These are phyloP conservation scores for Drosophila sechellia DNA, from an alignment of 1,140 invertebrate species.

Conservation along the genomic window DNA sequence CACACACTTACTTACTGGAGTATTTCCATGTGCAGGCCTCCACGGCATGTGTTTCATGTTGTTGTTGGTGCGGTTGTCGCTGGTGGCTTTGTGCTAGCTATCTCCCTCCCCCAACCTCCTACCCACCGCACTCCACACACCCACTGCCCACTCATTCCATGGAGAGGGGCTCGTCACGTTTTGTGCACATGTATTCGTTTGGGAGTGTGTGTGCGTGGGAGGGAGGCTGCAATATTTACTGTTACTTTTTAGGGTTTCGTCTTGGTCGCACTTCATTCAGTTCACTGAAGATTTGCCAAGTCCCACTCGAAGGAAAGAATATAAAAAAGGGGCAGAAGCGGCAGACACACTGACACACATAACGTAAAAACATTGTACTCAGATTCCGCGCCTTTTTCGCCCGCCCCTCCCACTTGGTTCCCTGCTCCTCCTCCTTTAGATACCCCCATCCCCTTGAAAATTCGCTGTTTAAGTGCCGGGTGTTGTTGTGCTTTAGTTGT, in stretches of 20 bases:
- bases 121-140: neutral
- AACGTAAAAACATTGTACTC: constrained; percentile 49
- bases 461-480: constrained; percentile 47
- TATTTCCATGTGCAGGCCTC: constrained; percentile 33
- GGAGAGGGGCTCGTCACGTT: constrained; percentile 59
- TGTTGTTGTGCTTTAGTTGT: constrained; percentile 8
- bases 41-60: constrained; percentile 13
- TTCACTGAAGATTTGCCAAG: constrained; percentile 46
- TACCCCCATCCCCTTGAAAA: constrained; percentile 26
- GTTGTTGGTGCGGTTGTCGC: constrained; percentile 8
- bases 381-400: constrained; percentile 48
- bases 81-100: constrained; percentile 50
- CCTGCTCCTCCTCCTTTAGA: neutral
- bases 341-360: constrained; percentile 76
- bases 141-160: constrained; percentile 40
- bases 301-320: constrained; percentile 25
- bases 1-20: neutral
- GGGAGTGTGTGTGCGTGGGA: constrained; percentile 4
- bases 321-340: constrained; percentile 15
- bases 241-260: constrained; percentile 57
- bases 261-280: constrained; percentile 57
- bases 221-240: constrained; percentile 56
- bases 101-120: constrained; percentile 8
- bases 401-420: constrained; percentile 13
- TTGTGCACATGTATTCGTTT: constrained; percentile 28